Evolutionary conservation across 64 coral and sea anemone genomes (phyloP).

Genomic region (Dendronephthya gigantea): DNA sequence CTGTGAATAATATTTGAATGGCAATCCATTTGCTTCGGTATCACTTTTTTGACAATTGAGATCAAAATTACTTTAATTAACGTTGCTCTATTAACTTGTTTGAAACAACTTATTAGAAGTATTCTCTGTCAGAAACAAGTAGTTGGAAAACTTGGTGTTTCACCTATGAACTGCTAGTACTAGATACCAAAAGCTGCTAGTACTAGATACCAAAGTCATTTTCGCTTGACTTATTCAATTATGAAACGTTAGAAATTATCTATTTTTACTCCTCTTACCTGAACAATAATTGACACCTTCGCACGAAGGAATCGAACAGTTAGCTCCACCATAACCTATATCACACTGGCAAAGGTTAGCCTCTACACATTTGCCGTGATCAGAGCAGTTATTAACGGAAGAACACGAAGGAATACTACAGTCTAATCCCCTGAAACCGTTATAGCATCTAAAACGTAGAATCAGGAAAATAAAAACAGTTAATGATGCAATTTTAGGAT

Average conservation of each 20-base stretch:
- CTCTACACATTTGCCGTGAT: constrained; percentile 32
- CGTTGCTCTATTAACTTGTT: no score
- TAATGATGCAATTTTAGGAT: not conserved
- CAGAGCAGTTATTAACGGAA: constrained; percentile 28
- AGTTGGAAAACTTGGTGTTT: no score
- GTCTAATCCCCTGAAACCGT: constrained; percentile 25
- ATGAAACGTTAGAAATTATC: no score
- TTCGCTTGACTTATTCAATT: no score
- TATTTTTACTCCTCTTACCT: not conserved
- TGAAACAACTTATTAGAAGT: no score
- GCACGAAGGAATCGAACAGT: constrained; percentile 43
- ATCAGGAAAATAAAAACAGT: not conserved
- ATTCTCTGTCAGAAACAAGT: no score
- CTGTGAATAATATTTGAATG: not conserved
- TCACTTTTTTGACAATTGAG: not conserved
- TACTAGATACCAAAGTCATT: no score
- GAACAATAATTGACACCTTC: constrained; percentile 42
- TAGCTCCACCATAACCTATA: constrained; percentile 20
- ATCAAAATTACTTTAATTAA: no score
- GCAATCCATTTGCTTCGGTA: not conserved
- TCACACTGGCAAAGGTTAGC: constrained; percentile 46
- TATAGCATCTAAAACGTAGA: constrained; percentile 25
- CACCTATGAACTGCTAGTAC: no score
- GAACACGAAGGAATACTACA: constrained; percentile 14
- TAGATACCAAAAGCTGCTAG: not conserved